These are phyloP conservation scores for Nyctalus aviator DNA, from an alignment of 2,797 vertebrate species.

Conservation along the genomic window DNA sequence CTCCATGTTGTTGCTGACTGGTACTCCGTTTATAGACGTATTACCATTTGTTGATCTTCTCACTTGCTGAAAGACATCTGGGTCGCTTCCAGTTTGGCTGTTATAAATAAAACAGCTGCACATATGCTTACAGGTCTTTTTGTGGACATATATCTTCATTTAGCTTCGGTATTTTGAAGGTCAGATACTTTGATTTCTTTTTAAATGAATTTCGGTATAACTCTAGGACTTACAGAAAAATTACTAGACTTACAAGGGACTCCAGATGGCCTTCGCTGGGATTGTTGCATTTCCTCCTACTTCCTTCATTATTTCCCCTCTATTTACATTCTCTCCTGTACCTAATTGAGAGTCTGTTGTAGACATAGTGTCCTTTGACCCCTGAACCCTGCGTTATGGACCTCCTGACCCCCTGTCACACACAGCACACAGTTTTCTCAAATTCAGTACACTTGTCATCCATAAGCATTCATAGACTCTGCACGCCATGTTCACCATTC, in stretches of 20 bases:
- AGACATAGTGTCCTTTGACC: neutral
- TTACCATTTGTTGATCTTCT: neutral
- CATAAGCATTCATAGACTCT: too few relatives aligned
- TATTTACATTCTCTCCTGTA: neutral
- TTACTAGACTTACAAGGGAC: neutral
- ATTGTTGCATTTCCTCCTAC: neutral
- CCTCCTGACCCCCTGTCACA: neutral
- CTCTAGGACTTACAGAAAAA: neutral
- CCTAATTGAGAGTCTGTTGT: neutral
- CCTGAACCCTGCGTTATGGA: too few relatives aligned
- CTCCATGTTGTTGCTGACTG: rapidly evolving
- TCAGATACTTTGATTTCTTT: neutral
- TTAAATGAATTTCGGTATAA: neutral
- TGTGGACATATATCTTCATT: neutral
- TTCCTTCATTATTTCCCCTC: neutral
- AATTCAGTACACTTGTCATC: neutral
- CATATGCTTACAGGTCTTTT: neutral
- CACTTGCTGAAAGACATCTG: neutral
- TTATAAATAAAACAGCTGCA: neutral
- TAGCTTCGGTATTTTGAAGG: neutral
- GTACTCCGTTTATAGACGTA: neutral
- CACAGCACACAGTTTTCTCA: neutral
- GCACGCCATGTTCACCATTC: rapidly evolving
- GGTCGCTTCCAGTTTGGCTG: neutral
- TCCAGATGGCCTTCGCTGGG: neutral